Evolutionary conservation across 2,797 vertebrate species (phyloP).

Genomic region (Coracias cyanogaster): DNA sequence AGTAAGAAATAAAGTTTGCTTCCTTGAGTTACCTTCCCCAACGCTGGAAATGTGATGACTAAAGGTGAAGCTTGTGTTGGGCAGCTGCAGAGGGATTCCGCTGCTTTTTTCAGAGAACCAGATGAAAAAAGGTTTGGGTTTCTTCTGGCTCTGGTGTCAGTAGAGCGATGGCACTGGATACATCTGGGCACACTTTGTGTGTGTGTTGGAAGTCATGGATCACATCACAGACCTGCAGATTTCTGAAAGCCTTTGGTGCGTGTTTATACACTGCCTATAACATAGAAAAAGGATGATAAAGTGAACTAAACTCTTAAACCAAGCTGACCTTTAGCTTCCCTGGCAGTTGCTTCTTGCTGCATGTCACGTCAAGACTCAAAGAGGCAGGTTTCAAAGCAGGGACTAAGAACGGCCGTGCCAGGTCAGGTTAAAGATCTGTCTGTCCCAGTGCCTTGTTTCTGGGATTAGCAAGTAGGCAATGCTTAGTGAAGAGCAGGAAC

Average conservation of each 20-base stretch:
- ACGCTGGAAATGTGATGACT: background rate
- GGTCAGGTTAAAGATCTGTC: background rate
- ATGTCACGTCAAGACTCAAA: background rate
- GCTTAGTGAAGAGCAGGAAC: background rate
- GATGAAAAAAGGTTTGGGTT: background rate
- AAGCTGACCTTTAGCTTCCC: background rate
- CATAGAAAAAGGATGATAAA: background rate
- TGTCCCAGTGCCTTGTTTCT: background rate
- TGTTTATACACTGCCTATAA: background rate
- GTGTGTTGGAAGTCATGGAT: background rate
- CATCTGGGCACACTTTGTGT: background rate
- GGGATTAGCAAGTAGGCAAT: background rate
- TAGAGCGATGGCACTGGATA: background rate
- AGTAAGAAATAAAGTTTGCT: constrained; percentile 78
- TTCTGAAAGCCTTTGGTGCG: background rate
- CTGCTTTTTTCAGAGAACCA: background rate
- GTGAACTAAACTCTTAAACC: background rate
- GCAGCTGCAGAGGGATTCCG: background rate
- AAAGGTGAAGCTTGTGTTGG: background rate
- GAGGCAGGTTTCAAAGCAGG: background rate
- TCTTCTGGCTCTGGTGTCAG: background rate
- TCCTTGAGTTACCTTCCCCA: background rate
- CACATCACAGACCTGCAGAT: background rate
- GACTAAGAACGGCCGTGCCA: background rate
- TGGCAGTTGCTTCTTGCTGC: background rate